phyloP scores from a whole-genome alignment of 2,797 vertebrate genomes.

The Emydoidea blandingii region DNA sequence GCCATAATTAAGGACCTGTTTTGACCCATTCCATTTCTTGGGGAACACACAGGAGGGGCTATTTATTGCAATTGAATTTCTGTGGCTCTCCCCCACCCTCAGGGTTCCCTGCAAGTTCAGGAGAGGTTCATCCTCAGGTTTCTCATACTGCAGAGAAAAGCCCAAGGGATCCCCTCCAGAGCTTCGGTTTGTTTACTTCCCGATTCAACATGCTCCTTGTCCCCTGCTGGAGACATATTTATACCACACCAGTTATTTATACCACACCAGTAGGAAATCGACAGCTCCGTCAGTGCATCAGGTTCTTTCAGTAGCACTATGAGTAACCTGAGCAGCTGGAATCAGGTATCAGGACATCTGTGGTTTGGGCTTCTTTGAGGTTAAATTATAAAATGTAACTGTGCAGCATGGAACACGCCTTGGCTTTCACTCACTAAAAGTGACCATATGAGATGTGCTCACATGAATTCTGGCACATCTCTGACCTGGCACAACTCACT shows the following conservation, averaged over 20 bases:
- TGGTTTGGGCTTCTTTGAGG: not conserved
- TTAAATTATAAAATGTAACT: not conserved
- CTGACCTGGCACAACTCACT: not conserved
- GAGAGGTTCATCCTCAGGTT: not conserved
- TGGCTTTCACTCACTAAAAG: not conserved
- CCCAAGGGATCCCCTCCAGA: not conserved
- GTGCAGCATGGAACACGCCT: not conserved
- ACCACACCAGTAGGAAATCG: not conserved
- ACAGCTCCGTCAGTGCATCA: rapidly evolving
- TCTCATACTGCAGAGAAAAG: not conserved
- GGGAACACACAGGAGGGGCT: not conserved
- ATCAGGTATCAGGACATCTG: not conserved
- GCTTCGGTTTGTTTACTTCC: not conserved
- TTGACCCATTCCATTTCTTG: not conserved
- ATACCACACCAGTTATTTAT: not conserved
- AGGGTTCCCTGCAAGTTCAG: not conserved
- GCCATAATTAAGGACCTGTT: not conserved
- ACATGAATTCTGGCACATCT: not conserved
- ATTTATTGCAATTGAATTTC: not conserved
- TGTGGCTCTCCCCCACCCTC: not conserved
- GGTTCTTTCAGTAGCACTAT: rapidly evolving
- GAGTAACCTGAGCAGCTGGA: not conserved
- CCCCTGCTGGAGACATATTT: not conserved
- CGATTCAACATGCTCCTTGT: not conserved
- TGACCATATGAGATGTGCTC: not conserved